Evolutionary conservation across 2,797 vertebrate species (phyloP), one percentile per base, ranked within the genome.

Genomic region (Choloepus didactylus): DNA sequence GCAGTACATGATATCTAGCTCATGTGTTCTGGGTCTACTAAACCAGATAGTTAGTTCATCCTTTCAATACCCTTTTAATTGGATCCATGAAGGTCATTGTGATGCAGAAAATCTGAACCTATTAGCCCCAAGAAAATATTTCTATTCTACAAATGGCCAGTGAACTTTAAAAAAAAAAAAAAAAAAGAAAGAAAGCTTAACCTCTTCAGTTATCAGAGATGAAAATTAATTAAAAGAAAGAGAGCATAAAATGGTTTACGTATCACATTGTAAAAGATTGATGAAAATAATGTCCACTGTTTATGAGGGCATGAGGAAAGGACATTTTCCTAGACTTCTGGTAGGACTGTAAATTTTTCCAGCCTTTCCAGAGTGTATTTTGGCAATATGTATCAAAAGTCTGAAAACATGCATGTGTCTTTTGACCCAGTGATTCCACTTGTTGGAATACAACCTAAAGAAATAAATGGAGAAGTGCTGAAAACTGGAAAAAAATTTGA

Each of bases 1-100:
- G 16, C 12, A 80, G n/a, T 51, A 59, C 21, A 75, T 67, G 85
- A 88, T 93, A 72, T 87, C 21, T 19, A 80, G 14, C 25, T 86
- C 25, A 1, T 66, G 41, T 49, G 19, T 35, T 54, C 83, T 59
- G 70, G 19, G 27, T 69, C 82, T 92, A 62, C 75, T 80, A 92
- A 92, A 90, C 41, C 5, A 35, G 35, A 35, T 35, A n/a, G 54
- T 72, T 35, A n/a, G 54, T 72, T 93, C 84, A 35, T 73, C 66
- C 85, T 93, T 96, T 79, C 27, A 62, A 38, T 46, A 25, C 6
- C 9, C 29, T 93, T 86, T 93, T 91, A 72, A 97, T 54, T 91
- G 64, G 77, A 82, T 81, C 73, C 49, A 76, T 79, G 81, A 96
- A 95, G 46, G 75, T 90, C 41, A 70, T 1, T 56, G 9, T 9